Evolutionary conservation across 2,113 vertebrate genomes (phyloP), one percentile per base, ranked within the genome.

Genomic region (Oostethus manadensis): DNA sequence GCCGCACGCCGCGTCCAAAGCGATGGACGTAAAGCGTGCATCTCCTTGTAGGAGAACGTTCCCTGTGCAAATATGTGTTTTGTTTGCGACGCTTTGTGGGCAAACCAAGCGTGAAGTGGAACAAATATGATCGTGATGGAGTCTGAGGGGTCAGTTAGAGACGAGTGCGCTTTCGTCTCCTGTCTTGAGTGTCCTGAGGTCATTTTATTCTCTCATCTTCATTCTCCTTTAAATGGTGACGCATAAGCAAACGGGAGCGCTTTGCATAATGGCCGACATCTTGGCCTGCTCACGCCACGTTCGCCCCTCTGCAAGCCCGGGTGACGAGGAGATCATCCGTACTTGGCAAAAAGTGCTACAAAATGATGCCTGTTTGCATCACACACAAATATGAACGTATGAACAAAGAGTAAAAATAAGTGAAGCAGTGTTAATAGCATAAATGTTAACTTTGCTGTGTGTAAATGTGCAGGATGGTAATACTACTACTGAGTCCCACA

Each of bases 41-140:
- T 88, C 84, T 81, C 74, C 49, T 84, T 78, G 73, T 79, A 80
- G 87, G 84, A 74, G 82, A 77, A 86, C 29, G 86, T 90, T 86
- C 79, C 85, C 81, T 80, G 84, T 83, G 84, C 86, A 88, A 90
- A 89, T 85, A 77, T 89, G 85, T 88, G 83, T 85, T 88, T 88
- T 89, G 85, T 90, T 89, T 89, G 86, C 79, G 79, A 83, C 68
- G 79, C 74, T 86, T 84, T 68, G 85, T 80, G 71, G 85, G 81
- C 75, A 89, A 90, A 85, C 84, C 86, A 88, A 85, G 87, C 89
- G 84, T 89, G 88, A 90, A 88, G 87, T 90, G 87, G 87, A 89
- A 90, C 85, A 86, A 89, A 90, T 86, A 85, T 84, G 86, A 88
- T 77, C 85, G 76, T 90, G 88, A 89, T 86, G 77, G 82, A 86